phyloP scores from a whole-genome alignment of 2,113 vertebrate species.

The Lophotis ruficrista region DNA sequence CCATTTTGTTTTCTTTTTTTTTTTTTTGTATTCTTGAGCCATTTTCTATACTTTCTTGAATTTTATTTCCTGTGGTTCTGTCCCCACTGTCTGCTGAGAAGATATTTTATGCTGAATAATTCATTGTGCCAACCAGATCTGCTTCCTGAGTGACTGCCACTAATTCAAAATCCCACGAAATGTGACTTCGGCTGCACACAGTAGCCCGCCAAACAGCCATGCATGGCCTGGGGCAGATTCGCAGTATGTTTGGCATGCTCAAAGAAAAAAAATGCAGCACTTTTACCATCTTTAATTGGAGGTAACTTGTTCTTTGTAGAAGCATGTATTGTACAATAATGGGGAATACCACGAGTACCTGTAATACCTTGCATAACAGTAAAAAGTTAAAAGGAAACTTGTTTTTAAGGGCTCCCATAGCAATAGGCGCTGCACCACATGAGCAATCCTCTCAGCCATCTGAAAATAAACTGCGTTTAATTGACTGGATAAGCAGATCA shows the following conservation, averaged over 20 bases:
- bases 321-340: slow-evolving; percentile 37
- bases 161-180: neutral
- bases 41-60: neutral
- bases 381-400: slow-evolving; percentile 51
- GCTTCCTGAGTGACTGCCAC: neutral
- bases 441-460: slow-evolving; percentile 53
- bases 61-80: neutral
- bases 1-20: neutral
- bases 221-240: neutral
- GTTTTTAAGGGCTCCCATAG: slow-evolving; percentile 45
- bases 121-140: neutral
- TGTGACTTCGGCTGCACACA: neutral
- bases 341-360: slow-evolving; percentile 68
- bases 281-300: slow-evolving; percentile 31
- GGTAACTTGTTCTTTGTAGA: slow-evolving; percentile 41
- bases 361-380: slow-evolving; percentile 67
- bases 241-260: neutral
- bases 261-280: neutral
- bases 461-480: slow-evolving; percentile 55
- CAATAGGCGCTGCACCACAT: slow-evolving; percentile 25
- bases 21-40: neutral
- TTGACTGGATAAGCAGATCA: slow-evolving; percentile 65
- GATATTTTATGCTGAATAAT: neutral
- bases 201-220: neutral
- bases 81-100: neutral